Base-by-base conservation (phyloP, 2,888 invertebrate species). In the Sarcophaga subvicina region DNA sequence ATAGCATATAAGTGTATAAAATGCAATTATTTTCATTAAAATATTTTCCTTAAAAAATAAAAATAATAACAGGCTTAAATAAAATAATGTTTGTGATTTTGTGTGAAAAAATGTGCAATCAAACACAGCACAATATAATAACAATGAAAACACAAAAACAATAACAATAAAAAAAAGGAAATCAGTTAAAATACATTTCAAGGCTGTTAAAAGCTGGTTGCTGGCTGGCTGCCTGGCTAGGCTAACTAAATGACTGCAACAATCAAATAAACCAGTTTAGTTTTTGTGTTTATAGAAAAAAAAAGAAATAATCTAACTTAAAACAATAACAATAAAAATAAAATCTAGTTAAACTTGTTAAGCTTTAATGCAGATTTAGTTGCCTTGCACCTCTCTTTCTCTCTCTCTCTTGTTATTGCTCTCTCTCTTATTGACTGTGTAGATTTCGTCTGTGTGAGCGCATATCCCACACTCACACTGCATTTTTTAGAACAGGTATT, bases 121-220 rank as follows among this genome's bases (percentile, higher is more conserved):
- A 37, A 37, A 37, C 37, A 37, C 37, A 37, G 37, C 8, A 37
- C 0, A 37, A 37, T 10, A 37, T 45, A 76, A 76, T 76, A 79
- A 66, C 63, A 60, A 59, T 54, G 64, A 59, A 47, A 77, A 54
- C 14, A 17, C 4, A 54, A 54, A 14, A 54, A 14, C 54, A 10
- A 10, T n/a, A 67, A 45, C n/a, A 47, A 67, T 17, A 22, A 54
- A 14, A 71, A 22, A 17, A 27, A 72, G 22, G 20, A 72, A 73
- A 84, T 80, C 49, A 76, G 27, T 84, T 80, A 70, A 86, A 82
- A 86, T 83, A 78, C 78, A 84, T 87, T 87, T 81, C 87, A 87
- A 87, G 87, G 84, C 87, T 87, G 87, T 84, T 80, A 87, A 81
- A 87, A 81, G 75, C 77, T 78, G 77, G 73, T 70, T 76, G 63